Conservation (phyloP, 2,797 vertebrate species). For the Sebastes flavidus region DNA sequence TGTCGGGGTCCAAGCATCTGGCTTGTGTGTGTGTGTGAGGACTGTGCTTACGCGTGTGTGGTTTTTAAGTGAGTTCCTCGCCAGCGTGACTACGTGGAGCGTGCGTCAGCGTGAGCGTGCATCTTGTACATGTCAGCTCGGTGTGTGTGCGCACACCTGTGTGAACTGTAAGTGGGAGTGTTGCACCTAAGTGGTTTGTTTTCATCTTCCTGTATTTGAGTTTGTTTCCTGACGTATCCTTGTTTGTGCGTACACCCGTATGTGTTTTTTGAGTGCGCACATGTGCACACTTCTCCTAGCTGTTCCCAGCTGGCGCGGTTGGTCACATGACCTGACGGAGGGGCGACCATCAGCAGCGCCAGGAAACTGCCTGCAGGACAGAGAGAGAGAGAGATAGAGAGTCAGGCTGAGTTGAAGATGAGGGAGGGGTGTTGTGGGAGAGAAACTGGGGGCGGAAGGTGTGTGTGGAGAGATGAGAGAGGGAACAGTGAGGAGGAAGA, state of each 20-base stretch:
- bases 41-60: slow-evolving; percentile 35
- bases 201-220: slow-evolving; percentile 37
- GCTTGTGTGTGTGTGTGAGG: slow-evolving; percentile 61
- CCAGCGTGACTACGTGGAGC: slow-evolving; percentile 25
- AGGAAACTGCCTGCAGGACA: slow-evolving; percentile 88
- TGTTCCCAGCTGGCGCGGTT: slow-evolving; percentile 78
- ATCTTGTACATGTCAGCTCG: slow-evolving; percentile 17
- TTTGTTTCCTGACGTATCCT: slow-evolving; percentile 20
- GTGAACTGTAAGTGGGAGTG: slow-evolving; percentile 40
- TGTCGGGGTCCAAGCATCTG: slow-evolving; percentile 67
- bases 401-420: slow-evolving; percentile 65
- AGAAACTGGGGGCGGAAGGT: slow-evolving; percentile 55
- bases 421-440: slow-evolving; percentile 57
- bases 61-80: slow-evolving; percentile 49
- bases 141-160: slow-evolving; percentile 44
- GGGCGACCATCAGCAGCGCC: slow-evolving; percentile 82
- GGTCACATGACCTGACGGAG: slow-evolving; percentile 82
- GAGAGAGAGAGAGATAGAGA: slow-evolving; percentile 44
- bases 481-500: slow-evolving; percentile 70
- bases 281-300: slow-evolving; percentile 59
- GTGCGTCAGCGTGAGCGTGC: slow-evolving; percentile 29
- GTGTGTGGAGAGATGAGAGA: slow-evolving; percentile 61
- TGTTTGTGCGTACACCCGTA: slow-evolving; percentile 30
- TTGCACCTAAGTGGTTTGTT: slow-evolving; percentile 41
- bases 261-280: slow-evolving; percentile 51